Percentiles rank a stretch among this genome's conserved stretches.
phyloP scores from a whole-genome alignment of 2,888 invertebrate species.

The Xanthia icteritia region DNA sequence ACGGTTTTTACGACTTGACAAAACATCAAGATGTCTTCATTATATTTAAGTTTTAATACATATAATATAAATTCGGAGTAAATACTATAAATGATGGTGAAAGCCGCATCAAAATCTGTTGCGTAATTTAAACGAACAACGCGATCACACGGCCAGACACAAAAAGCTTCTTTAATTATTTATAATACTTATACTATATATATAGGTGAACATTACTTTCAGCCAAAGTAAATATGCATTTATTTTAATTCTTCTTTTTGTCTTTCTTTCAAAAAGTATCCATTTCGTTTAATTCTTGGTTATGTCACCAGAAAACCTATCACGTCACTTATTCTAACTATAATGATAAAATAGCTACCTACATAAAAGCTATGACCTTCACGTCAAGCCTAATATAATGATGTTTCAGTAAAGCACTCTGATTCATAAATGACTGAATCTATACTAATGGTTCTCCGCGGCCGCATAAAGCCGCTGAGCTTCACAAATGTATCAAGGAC shows the following conservation, averaged over 20 bases:
- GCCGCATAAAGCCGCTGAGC: conserved; percentile 34
- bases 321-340: not conserved
- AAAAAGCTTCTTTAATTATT: too few relatives aligned
- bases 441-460: conserved; percentile 41
- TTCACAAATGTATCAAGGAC: conserved; percentile 32
- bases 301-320: not conserved
- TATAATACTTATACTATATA: too few relatives aligned
- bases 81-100: too few relatives aligned
- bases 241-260: not conserved
- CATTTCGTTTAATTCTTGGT: not conserved
- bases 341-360: not conserved
- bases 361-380: conserved; percentile 8
- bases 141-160: too few relatives aligned
- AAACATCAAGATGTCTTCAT: too few relatives aligned
- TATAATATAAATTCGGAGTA: too few relatives aligned
- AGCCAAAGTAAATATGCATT: not conserved
- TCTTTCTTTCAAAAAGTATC: too few relatives aligned
- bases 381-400: conserved; percentile 22
- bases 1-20: too few relatives aligned
- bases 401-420: conserved; percentile 33
- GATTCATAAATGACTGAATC: conserved; percentile 40
- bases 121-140: too few relatives aligned
- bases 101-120: too few relatives aligned
- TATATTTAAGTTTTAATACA: too few relatives aligned
- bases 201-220: too few relatives aligned